Evolutionary conservation across 2,888 invertebrate genomes (phyloP).

Genomic region (Bellardia pandia): DNA sequence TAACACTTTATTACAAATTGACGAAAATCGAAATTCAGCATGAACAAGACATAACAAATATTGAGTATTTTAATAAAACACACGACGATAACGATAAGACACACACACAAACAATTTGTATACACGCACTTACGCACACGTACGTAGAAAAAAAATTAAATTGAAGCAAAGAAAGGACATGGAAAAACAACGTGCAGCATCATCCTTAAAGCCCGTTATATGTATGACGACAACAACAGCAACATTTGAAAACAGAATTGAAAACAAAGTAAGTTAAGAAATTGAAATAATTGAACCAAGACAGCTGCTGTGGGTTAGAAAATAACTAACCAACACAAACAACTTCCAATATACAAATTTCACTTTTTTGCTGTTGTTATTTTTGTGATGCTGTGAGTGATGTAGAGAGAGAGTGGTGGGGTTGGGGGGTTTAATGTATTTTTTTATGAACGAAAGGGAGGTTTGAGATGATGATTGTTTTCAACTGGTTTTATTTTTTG

Average conservation of each 20-base stretch:
- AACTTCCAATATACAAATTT: background rate
- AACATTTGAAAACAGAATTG: slow-evolving; percentile 28
- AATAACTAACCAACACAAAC: background rate
- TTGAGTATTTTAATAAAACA: slow-evolving; percentile 23
- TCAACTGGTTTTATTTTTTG: slow-evolving; percentile 52
- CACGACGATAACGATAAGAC: background rate
- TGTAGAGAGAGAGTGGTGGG: background rate
- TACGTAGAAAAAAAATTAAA: slow-evolving; percentile 41
- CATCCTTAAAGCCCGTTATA: slow-evolving; percentile 16
- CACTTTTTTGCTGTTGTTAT: slow-evolving; percentile 3
- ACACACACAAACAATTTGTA: slow-evolving; percentile 13
- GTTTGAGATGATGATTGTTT: slow-evolving; percentile 45
- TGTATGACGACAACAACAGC: background rate
- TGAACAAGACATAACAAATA: background rate
- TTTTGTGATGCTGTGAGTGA: background rate
- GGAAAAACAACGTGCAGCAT: slow-evolving; percentile 59
- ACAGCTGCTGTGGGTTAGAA: slow-evolving; percentile 60
- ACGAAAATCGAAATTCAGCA: slow-evolving; percentile 6
- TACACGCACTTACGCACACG: slow-evolving; percentile 45
- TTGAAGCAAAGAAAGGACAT: slow-evolving; percentile 21
- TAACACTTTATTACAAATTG: slow-evolving; percentile 11
- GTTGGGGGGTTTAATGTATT: background rate
- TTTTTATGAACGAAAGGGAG: background rate
- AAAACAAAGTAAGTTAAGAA: slow-evolving; percentile 7
- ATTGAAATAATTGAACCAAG: slow-evolving; percentile 52